phyloP scores from a whole-genome alignment of 2,797 vertebrate genomes.

The Pseudomugil gertrudae region DNA sequence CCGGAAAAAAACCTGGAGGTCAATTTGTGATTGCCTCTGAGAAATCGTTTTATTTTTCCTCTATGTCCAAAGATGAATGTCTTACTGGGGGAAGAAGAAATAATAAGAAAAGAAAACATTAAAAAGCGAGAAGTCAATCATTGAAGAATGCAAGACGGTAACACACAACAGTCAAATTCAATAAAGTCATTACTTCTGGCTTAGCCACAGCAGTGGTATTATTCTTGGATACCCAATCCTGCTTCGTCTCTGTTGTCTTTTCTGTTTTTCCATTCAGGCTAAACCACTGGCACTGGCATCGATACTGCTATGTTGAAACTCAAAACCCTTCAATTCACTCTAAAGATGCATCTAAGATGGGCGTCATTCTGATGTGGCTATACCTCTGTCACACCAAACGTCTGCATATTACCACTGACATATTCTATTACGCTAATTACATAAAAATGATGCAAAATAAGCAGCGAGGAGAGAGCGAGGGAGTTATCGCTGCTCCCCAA shows the following conservation, averaged over 20 bases:
- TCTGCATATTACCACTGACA: conserved; percentile 47
- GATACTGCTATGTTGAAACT: conserved; percentile 65
- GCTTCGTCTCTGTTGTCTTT: conserved; percentile 53
- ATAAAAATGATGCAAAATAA: conserved; percentile 67
- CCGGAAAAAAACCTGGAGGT: conserved; percentile 69
- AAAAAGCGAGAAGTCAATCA: conserved; percentile 77
- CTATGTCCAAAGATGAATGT: conserved; percentile 76
- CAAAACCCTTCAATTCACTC: conserved; percentile 68
- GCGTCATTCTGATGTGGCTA: conserved; percentile 45
- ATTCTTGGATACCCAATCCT: conserved; percentile 71
- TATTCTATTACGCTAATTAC: conserved; percentile 64
- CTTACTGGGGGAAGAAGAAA: conserved; percentile 61
- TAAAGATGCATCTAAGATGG: conserved; percentile 53
- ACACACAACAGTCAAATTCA: conserved; percentile 79
- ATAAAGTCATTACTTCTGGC: conserved; percentile 79
- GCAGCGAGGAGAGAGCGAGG: conserved; percentile 48
- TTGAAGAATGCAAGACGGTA: conserved; percentile 75
- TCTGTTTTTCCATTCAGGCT: conserved; percentile 52
- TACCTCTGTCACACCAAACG: conserved; percentile 35
- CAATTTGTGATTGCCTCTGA: conserved; percentile 68
- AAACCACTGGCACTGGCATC: conserved; percentile 63
- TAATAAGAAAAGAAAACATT: conserved; percentile 68
- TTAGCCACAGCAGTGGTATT: conserved; percentile 68
- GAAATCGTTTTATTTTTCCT: conserved; percentile 62
- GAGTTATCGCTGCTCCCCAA: conserved; percentile 45